phyloP scores from a whole-genome alignment of 1,140 invertebrate species.

The Lineus longissimus region DNA sequence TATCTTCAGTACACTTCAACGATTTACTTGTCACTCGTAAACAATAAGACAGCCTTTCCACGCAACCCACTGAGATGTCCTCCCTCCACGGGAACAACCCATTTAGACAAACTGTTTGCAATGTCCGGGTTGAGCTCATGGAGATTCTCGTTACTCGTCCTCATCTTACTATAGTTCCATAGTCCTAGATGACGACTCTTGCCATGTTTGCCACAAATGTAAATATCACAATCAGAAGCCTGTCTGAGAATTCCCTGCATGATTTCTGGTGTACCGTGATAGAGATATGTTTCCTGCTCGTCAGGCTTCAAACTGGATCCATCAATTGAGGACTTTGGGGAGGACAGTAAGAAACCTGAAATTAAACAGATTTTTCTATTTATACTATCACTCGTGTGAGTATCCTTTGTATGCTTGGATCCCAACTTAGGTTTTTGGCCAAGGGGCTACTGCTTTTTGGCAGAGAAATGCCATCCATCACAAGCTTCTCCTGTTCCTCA shows the following conservation, averaged over 20 bases:
- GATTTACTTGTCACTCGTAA: no score
- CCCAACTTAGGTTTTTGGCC: no score
- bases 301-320: no score
- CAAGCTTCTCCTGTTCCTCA: no score
- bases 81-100: not conserved
- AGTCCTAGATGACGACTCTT: not conserved
- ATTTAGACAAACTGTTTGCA: not conserved
- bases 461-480: no score
- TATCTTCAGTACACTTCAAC: no score
- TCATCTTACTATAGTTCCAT: not conserved
- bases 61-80: not conserved
- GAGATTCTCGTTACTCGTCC: not conserved
- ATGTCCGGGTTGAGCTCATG: not conserved
- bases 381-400: not conserved
- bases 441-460: no score
- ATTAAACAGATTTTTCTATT: not conserved
- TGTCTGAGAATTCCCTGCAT: not conserved
- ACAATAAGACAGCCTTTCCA: not conserved
- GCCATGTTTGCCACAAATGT: conserved; percentile 3
- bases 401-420: no score
- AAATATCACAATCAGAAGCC: not conserved
- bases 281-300: no score
- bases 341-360: not conserved
- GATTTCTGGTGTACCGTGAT: no score
- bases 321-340: not conserved